A percentile compares a stretch with the other conserved stretches of the same genome.
phyloP scores from a whole-genome alignment of 2,888 invertebrate genomes.

The Euzetes globulus region DNA sequence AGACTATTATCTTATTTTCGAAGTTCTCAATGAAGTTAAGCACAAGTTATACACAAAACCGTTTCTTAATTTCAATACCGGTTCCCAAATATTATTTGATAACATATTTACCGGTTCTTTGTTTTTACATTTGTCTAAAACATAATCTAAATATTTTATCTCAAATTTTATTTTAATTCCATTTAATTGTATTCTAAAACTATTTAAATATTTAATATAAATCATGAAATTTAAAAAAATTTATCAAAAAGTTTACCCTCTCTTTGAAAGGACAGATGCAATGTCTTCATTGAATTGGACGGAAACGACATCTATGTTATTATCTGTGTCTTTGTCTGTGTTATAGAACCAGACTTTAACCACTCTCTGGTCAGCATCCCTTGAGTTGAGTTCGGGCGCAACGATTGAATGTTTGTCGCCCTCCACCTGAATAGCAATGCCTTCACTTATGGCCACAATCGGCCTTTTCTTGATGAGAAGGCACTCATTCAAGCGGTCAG shows the following conservation, averaged over 20 bases:
- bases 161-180: not conserved
- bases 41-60: not conserved
- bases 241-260: not conserved
- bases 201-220: slow-evolving; percentile 12
- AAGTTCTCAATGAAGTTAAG: not conserved
- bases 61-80: not conserved
- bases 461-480: slow-evolving; percentile 30
- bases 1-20: not conserved
- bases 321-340: not conserved
- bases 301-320: not conserved
- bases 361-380: not conserved
- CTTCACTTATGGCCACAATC: slow-evolving; percentile 35
- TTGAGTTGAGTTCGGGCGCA: slow-evolving; percentile 23
- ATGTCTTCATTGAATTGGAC: not conserved
- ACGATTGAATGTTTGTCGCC: slow-evolving; percentile 27
- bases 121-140: not conserved
- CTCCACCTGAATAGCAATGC: slow-evolving; percentile 34
- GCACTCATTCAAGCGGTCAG: slow-evolving; percentile 35
- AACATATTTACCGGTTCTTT: slow-evolving; percentile 15
- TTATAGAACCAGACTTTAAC: slow-evolving; percentile 31
- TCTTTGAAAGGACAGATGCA: not conserved
- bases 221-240: slow-evolving; percentile 5
- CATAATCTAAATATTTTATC: not conserved
- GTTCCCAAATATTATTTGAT: not conserved
- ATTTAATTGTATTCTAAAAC: slow-evolving; percentile 17